Evolutionary conservation across 2,797 vertebrate species (phyloP), one percentile per base, ranked within the genome.

Genomic region (Euphonia xanthogaster): DNA sequence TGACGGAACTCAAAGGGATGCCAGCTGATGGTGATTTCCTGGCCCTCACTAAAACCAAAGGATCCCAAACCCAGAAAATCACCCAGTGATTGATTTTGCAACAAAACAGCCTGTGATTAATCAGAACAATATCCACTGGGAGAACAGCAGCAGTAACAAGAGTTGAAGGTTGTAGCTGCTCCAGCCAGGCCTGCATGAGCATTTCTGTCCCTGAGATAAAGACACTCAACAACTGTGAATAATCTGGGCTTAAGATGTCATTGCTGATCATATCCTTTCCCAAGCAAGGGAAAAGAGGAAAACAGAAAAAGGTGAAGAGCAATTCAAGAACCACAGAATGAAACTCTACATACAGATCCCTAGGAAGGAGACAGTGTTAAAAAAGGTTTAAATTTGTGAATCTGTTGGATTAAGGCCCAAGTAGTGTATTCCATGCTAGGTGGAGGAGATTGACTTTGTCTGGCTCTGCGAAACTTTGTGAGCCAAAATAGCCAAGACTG

Each of bases 171-270:
- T 44, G 44, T 24, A 62, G 40, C 20, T 73, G 18, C 13, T 88
- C 24, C 61, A 79, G 18, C 19, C 73, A 67, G 40, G 35, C 61
- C 21, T 74, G 6, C 33, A 45, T 0, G 0, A 62, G 10, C 23
- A 39, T 42, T 92, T 86, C 21, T 60, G 19, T 53, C 20, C 33
- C 57, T 23, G 39, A 55, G 37, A 70, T 33, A 81, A 80, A 75
- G 66, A 42, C 0, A 2, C 0, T 0, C 14, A 57, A 23, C 27
- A 20, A 14, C 31, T 40, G 18, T 74, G 51, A 70, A 31, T 42
- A 33, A 42, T 44, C 30, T 50, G 75, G 28, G 14, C 0, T 51
- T 78, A 50, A 72, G 14, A 44, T 66, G 25, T 47, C 31, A 9
- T 47, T 80, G 45, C 15, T 88, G 17, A 20, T 70, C n/a, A 28